Conservation (phyloP, 2,888 invertebrate genomes). For the Erebia epiphron region DNA sequence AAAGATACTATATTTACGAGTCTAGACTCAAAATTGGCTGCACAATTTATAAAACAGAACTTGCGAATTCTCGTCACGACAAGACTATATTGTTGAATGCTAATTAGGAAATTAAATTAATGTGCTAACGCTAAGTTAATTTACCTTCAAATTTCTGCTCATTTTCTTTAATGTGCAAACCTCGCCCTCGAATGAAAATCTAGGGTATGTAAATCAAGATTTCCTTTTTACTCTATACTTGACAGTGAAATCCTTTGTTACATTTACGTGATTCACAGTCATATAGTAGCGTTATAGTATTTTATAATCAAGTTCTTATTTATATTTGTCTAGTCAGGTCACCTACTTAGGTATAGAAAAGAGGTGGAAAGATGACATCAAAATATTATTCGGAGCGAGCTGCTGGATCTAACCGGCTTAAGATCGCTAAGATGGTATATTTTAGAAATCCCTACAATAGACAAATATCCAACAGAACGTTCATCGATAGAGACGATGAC, state of each 20-base stretch:
- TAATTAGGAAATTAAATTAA: constrained; percentile 20
- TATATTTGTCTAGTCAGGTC: no score
- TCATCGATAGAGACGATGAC: no score
- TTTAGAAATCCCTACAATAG: no score
- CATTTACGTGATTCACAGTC: background rate
- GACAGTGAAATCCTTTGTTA: background rate
- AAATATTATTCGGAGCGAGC: no score
- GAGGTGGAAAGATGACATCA: no score
- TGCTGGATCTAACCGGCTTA: no score
- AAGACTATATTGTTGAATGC: constrained; percentile 11
- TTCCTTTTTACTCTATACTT: background rate
- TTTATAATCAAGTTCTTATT: no score
- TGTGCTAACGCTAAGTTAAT: constrained; percentile 18
- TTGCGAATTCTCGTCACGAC: constrained; percentile 15
- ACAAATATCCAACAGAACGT: no score
- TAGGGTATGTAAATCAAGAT: constrained; percentile 13
- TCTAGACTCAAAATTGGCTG: constrained; percentile 24
- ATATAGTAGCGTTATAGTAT: background rate
- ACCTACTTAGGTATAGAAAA: no score
- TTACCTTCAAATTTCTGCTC: constrained; percentile 16
- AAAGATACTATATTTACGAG: constrained; percentile 18
- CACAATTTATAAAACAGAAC: constrained; percentile 8
- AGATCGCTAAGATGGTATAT: no score
- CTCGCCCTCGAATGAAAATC: constrained; percentile 8
- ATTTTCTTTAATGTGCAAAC: constrained; percentile 13